Evolutionary conservation across 2,113 vertebrate genomes (phyloP).

Genomic region (Mastomys coucha): DNA sequence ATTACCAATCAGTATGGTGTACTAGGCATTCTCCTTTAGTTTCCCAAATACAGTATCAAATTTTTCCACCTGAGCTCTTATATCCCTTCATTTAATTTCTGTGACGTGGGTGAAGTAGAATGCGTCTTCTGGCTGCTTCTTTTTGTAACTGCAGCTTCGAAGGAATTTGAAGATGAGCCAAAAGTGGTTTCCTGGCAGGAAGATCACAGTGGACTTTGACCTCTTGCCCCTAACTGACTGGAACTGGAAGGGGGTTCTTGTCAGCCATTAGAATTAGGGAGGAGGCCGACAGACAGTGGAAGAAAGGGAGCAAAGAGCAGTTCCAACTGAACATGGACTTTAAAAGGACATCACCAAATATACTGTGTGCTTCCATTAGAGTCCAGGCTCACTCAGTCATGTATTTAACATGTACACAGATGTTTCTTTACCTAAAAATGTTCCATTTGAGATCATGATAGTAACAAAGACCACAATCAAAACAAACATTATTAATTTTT

Average conservation of each 20-base stretch:
- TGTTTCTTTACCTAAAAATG: slow-evolving; percentile 60
- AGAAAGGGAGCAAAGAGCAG: not conserved
- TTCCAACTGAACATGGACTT: not conserved
- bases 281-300: not conserved
- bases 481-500: slow-evolving; percentile 28
- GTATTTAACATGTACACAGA: not conserved
- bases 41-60: not conserved
- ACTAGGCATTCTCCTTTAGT: not conserved
- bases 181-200: not conserved
- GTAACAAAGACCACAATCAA: slow-evolving; percentile 33
- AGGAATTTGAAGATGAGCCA: not conserved
- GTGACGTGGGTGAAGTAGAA: not conserved
- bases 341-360: not conserved
- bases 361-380: not conserved
- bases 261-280: not conserved
- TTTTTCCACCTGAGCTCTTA: not conserved
- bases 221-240: not conserved
- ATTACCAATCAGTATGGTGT: not conserved
- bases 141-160: not conserved
- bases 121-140: not conserved
- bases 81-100: not conserved
- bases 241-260: not conserved
- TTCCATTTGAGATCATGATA: slow-evolving; percentile 57
- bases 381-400: not conserved
- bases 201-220: not conserved